Percentiles rank a stretch among this genome's conserved stretches.
Evolutionary conservation across 2,113 vertebrate species (phyloP).

Genomic region (Helogale parvula): DNA sequence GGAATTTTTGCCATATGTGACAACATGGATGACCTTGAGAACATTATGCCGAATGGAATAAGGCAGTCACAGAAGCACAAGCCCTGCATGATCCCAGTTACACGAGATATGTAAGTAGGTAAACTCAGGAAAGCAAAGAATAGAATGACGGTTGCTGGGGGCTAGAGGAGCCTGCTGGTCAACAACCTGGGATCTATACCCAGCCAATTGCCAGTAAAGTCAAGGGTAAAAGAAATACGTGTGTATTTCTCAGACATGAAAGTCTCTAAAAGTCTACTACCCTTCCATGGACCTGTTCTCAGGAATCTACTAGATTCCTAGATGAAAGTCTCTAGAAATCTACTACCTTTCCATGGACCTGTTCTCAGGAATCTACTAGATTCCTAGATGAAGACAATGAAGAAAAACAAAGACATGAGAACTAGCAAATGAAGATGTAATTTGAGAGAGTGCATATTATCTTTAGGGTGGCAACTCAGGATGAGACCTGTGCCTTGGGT

Average conservation of each 20-base stretch:
- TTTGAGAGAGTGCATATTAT: background rate
- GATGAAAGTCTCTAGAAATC: background rate
- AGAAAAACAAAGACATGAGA: background rate
- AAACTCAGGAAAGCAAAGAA: background rate
- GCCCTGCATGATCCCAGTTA: background rate
- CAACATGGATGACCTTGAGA: background rate
- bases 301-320: background rate
- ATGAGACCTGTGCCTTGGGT: background rate
- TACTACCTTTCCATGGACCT: background rate
- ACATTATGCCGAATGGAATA: background rate
- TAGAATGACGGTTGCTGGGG: rapidly evolving
- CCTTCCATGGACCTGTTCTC: background rate
- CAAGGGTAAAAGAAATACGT: background rate
- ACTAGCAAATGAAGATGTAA: background rate
- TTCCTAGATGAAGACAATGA: background rate
- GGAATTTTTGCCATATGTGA: no score
- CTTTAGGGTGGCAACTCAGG: background rate
- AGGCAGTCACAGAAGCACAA: background rate
- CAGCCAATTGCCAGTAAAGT: background rate
- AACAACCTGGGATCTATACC: background rate
- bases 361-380: background rate
- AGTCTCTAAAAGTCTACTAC: background rate
- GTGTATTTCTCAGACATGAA: background rate
- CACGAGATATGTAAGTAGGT: background rate
- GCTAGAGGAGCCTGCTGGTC: background rate